Evolutionary conservation across 2,797 vertebrate genomes (phyloP).

Genomic region (Melanotaenia boesemani): DNA sequence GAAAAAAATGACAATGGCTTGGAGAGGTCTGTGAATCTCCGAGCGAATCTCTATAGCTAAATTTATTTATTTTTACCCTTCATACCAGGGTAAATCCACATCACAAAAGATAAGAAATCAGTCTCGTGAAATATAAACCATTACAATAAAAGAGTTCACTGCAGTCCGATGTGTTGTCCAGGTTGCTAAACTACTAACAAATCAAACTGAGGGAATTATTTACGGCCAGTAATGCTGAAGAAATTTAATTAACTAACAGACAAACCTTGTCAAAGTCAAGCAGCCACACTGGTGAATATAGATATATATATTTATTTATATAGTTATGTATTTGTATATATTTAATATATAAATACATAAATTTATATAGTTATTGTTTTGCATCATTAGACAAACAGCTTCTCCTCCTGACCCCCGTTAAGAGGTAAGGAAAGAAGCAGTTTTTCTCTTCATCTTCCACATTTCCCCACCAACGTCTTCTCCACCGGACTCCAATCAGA

Average conservation of each 20-base stretch:
- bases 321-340: too few species aligned
- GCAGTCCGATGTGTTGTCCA: background rate
- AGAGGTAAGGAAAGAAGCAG: conserved; percentile 45
- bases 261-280: background rate
- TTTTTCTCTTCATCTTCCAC: conserved; percentile 47
- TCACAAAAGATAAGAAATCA: background rate
- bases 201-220: background rate
- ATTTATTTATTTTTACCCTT: too few species aligned
- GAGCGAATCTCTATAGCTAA: too few species aligned
- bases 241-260: background rate
- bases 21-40: too few species aligned
- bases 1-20: too few species aligned
- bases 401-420: conserved; percentile 35
- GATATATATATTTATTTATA: background rate
- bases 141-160: background rate
- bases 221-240: background rate
- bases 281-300: background rate
- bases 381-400: background rate
- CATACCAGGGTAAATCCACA: background rate
- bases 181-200: background rate
- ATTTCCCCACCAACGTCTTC: conserved; percentile 45
- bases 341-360: too few species aligned
- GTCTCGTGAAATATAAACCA: background rate
- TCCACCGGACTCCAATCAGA: conserved; percentile 66
- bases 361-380: background rate